Conservation (phyloP, 2,797 vertebrate genomes). For the Carapus acus region DNA sequence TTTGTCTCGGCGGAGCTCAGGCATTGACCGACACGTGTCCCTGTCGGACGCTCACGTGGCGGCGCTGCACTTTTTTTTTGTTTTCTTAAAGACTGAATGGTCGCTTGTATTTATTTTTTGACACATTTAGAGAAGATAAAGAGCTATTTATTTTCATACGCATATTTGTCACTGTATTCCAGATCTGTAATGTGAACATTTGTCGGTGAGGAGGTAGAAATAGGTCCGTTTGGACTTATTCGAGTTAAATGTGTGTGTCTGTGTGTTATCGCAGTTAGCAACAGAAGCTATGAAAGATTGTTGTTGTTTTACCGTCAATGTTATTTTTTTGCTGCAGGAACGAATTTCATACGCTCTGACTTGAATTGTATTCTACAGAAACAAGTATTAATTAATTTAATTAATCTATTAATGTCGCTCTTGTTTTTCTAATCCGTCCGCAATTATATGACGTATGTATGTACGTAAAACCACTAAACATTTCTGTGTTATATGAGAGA, state of each 20-base stretch:
- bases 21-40: constrained; percentile 3
- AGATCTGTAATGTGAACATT: constrained; percentile 19
- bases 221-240: constrained; percentile 4
- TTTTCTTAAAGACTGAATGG: constrained; percentile 24
- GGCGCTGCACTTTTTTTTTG: constrained; percentile 45
- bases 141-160: constrained; percentile 52
- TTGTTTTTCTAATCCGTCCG: not conserved
- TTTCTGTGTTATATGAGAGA: not conserved
- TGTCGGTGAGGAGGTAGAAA: too few relatives aligned
- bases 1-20: constrained; percentile 7
- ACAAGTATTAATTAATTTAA: constrained; percentile 3
- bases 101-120: constrained; percentile 33
- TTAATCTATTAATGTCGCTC: too few relatives aligned
- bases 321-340: not conserved
- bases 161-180: constrained; percentile 19
- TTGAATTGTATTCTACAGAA: constrained; percentile 4
- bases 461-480: not conserved
- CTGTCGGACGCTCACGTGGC: constrained; percentile 14
- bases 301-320: not conserved
- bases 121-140: constrained; percentile 14
- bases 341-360: not conserved
- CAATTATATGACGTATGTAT: not conserved
- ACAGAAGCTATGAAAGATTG: not conserved
- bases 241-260: constrained; percentile 14
- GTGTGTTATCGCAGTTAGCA: constrained; percentile 3